Evolutionary conservation across 2,888 invertebrate genomes (phyloP), one percentile per base, ranked within the genome.

Genomic region (Caenorhabditis sp.): DNA sequence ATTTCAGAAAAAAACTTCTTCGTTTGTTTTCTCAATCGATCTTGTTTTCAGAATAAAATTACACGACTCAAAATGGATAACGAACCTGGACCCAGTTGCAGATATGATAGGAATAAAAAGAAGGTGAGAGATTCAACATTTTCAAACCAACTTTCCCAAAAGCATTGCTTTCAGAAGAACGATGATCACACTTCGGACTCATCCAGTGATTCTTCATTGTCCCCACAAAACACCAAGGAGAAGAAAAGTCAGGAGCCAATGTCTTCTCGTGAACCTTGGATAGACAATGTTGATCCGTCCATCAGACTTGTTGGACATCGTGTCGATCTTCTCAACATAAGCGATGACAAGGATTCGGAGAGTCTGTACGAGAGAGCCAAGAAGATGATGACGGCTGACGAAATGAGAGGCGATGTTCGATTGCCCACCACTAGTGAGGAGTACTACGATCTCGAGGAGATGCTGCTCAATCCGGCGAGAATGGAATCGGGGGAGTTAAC

Each of bases 401-500:
- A 69, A 4, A 38, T 61, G 0, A 77, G 70, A 22, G 5, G 19
- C 2, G 70, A 64, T 7, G 61, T 69, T 26, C 63, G 58, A n/a
- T 35, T 79, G 14, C 79, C 79, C 2, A 70, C 70, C 2, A 79
- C 61, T 0, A 70, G 70, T 35, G 70, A 64, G 5, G 49, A 79
- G 35, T 79, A 79, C 12, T 79, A 56, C 7, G 79, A 79, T 16
- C 74, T 83, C 6, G 83, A 83, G 28, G 83, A 83, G 26, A 58
- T 69, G 8, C 54, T 83, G 3, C 74, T 79, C 54, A 83, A 83
- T 44, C 74, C 83, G 7, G 69, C 83, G 0, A 69, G 83, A 64
- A 69, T 74, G 72, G 83, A 83, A 79, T 54, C 54, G 12, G 83
- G 83, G 4, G 82, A 79, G 38, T 38, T 83, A 10, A 58, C 68